Evolutionary conservation across 2,888 invertebrate genomes (phyloP), one percentile per base, ranked within the genome.

Genomic region (Chaitophorus viminalis): DNA sequence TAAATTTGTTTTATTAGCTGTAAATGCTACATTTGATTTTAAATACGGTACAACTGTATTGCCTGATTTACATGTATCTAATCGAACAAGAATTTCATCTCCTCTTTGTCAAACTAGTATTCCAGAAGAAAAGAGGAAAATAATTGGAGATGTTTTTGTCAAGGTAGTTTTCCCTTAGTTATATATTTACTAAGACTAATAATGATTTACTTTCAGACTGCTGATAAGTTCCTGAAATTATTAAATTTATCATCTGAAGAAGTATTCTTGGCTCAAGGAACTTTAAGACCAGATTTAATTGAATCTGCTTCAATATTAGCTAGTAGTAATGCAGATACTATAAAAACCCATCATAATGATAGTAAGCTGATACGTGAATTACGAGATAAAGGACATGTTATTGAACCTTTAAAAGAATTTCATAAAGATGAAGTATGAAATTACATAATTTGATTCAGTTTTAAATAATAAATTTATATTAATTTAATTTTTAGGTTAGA

Each of bases 321-420:
- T 89, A 98, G 96, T 90, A 93, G 92, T 90, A 90, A 90, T 92
- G 99, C 99, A 0, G 97, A 98, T 91, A 96, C 96, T 52, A 99
- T 99, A 91, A 99, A 99, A 93, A 99, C 99, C 46, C 99, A 99
- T 92, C 99, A 99, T 93, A 99, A 99, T 92, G 99, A 99, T 92
- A 98, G 98, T 21, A 98, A 97, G 91, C 93, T 99, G 88, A 98
- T 99, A 88, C 93, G 98, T 89, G 93, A 94, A 90, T 92, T 92
- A 72, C 91, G 94, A 88, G 92, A 92, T 46, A 91, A 93, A 91
- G 90, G 98, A 21, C 93, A 97, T 86, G 98, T 99, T 33, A 96
- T 99, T 21, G 99, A 99, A 92, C 99, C 99, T n/a, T 93, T 99
- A 88, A 96, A 95, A 92, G 99, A 99, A 93, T 99, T 99, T 92